phyloP scores from a whole-genome alignment of 1,140 invertebrate species.

The Choristoneura fumiferana region DNA sequence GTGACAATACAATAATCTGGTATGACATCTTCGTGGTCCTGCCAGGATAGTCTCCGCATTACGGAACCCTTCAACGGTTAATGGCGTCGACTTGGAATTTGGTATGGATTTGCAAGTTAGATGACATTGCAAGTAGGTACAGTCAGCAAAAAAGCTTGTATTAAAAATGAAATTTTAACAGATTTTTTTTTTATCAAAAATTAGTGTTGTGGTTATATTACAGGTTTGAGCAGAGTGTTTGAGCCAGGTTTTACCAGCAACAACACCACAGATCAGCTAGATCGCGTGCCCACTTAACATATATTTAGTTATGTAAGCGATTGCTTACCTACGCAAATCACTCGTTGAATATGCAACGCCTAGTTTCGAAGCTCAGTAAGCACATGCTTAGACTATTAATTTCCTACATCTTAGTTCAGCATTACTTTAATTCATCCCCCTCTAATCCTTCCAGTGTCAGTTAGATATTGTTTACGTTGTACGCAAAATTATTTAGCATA shows the following conservation, averaged over 20 bases:
- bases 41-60: too few species aligned
- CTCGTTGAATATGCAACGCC: constrained; percentile 73
- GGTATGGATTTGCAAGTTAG: too few species aligned
- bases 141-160: too few species aligned
- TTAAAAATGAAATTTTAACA: too few species aligned
- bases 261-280: not conserved
- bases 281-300: constrained; percentile 23
- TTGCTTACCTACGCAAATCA: constrained; percentile 72
- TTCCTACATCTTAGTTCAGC: constrained; percentile 51
- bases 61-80: too few species aligned
- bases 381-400: constrained; percentile 73
- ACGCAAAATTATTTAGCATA: constrained; percentile 4
- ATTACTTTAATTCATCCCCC: constrained; percentile 53
- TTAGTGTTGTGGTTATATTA: too few species aligned
- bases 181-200: too few species aligned
- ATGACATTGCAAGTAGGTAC: too few species aligned
- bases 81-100: too few species aligned
- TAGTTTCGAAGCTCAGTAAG: constrained; percentile 71
- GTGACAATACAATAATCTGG: too few species aligned
- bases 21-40: too few species aligned
- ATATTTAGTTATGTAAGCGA: constrained; percentile 61
- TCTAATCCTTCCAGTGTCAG: constrained; percentile 2
- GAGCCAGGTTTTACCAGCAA: not conserved
- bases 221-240: too few species aligned
- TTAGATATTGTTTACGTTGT: constrained; percentile 10